Conservation (phyloP, 2,797 vertebrate genomes). For the Neosilurus hyrtlii region DNA sequence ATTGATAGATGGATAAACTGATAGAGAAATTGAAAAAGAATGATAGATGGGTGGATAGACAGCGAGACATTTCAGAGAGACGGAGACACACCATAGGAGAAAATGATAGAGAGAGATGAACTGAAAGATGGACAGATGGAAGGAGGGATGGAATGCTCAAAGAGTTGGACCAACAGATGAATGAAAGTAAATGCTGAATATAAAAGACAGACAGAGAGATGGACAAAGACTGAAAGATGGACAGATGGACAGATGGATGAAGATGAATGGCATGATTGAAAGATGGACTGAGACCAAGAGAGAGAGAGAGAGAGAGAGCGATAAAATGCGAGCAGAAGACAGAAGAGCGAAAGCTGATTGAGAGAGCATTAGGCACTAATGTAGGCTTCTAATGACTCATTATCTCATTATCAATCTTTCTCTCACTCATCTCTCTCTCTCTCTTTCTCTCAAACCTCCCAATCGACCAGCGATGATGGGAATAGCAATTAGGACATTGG, state of each 20-base stretch:
- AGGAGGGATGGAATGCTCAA: neutral
- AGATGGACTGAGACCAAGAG: neutral
- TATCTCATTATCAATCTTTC: constrained; percentile 61
- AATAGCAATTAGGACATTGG: constrained; percentile 61
- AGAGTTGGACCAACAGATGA: neutral
- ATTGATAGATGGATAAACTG: neutral
- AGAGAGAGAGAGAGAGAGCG: constrained; percentile 16
- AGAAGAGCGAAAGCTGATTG: constrained; percentile 51
- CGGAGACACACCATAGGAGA: neutral
- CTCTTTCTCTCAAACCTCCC: constrained; percentile 46
- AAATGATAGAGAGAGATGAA: neutral
- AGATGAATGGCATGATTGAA: neutral
- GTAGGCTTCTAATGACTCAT: constrained; percentile 62
- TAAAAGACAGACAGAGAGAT: neutral
- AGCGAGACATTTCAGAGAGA: neutral
- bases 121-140: neutral
- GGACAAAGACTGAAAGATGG: constrained; percentile 1
- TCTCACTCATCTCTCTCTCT: constrained; percentile 52
- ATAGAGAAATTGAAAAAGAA: neutral
- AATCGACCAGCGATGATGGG: constrained; percentile 56
- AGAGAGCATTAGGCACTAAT: constrained; percentile 60
- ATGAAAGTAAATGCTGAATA: neutral
- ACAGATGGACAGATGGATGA: neutral
- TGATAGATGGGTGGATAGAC: neutral
- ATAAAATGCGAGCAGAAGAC: constrained; percentile 43